Percentiles rank a stretch among this genome's conserved stretches.
These are phyloP conservation scores for Hydractinia echinata DNA, from an alignment of 30 jellyfish, hydroid and myxozoan genomes.

Conservation along the genomic window DNA sequence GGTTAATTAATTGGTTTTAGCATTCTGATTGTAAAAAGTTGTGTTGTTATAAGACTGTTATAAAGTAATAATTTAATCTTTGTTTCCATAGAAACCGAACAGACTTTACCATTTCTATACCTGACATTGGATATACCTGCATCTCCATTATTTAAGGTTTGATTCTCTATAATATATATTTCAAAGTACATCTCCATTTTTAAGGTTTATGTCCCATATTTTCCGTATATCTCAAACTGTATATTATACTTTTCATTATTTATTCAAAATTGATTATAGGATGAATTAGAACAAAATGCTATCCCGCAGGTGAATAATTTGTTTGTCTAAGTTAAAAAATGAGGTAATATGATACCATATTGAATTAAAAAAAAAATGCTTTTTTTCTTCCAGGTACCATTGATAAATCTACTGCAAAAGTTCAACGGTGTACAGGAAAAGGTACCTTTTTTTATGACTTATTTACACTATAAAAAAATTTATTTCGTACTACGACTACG, in stretches of 20 bases:
- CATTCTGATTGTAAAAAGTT: no score
- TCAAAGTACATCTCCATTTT: no score
- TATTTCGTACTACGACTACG: no score
- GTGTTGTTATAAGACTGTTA: no score
- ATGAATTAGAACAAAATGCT: conserved; percentile 81
- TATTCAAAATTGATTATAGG: conserved; percentile 44
- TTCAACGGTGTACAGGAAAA: conserved; percentile 90
- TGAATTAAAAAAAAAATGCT: background rate
- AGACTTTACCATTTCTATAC: conserved; percentile 73
- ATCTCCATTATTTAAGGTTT: conserved; percentile 92
- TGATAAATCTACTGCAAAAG: conserved; percentile 65
- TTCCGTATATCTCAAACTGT: background rate
- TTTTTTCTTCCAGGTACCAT: conserved; percentile 62
- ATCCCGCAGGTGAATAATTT: conserved; percentile 38
- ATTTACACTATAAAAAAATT: background rate
- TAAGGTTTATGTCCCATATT: no score
- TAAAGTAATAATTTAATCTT: no score
- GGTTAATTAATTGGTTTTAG: no score
- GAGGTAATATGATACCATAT: background rate
- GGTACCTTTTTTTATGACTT: conserved; percentile 19
- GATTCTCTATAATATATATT: background rate
- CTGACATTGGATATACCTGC: conserved; percentile 97
- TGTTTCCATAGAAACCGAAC: conserved; percentile 38
- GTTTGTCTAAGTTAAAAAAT: conserved; percentile 30
- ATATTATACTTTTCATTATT: background rate